phyloP scores from a whole-genome alignment of 92 coral and sea anemone genomes.

The Phenganax marumi region DNA sequence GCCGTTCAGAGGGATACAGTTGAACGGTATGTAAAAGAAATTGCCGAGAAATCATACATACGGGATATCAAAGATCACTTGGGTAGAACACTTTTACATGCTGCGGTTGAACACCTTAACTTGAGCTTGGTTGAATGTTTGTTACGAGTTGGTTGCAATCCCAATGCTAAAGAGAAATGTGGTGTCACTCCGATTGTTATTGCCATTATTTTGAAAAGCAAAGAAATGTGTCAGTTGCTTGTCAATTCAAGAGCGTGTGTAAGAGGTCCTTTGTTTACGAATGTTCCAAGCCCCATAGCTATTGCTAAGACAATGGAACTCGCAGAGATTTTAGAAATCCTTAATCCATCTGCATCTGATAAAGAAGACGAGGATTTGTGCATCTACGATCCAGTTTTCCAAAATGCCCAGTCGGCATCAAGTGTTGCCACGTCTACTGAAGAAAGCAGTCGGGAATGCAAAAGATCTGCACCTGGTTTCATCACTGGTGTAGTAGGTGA shows the following conservation, averaged over 20 bases:
- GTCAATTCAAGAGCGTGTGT: slow-evolving; percentile 33
- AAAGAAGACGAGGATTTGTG: slow-evolving; percentile 40
- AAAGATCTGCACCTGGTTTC: slow-evolving; percentile 31
- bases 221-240: slow-evolving; percentile 29
- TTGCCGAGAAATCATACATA: slow-evolving; percentile 19
- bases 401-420: not conserved
- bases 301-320: slow-evolving; percentile 56
- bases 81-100: slow-evolving; percentile 3
- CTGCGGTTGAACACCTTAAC: slow-evolving; percentile 10
- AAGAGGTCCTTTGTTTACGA: slow-evolving; percentile 48
- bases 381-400: slow-evolving; percentile 44
- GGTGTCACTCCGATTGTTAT: slow-evolving; percentile 16
- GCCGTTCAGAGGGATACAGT: slow-evolving; percentile 22
- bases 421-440: not conserved
- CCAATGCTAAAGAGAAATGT: slow-evolving; percentile 23
- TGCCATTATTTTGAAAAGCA: not conserved
- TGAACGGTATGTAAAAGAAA: slow-evolving; percentile 36
- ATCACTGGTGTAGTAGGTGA: slow-evolving; percentile 56
- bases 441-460: not conserved
- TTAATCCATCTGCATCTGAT: slow-evolving; percentile 41
- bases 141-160: slow-evolving; percentile 7
- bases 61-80: not conserved
- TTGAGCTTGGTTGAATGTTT: slow-evolving; percentile 7
- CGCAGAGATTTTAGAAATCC: slow-evolving; percentile 41
- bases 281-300: slow-evolving; percentile 49